These are phyloP conservation scores for Punctoribates punctum DNA, from an alignment of 2,888 invertebrate genomes.

Conservation along the genomic window DNA sequence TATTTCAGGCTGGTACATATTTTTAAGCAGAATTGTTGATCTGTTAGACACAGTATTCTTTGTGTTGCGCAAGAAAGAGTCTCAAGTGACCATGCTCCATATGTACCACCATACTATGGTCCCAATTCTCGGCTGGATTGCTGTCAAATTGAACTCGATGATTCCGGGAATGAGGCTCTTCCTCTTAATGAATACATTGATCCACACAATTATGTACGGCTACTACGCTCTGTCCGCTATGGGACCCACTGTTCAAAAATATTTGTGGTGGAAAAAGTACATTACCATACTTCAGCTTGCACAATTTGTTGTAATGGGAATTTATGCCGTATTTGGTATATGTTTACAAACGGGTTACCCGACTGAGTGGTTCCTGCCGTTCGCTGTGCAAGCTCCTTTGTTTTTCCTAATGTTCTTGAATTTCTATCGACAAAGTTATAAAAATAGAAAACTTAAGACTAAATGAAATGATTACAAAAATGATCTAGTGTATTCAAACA, in stretches of 20 bases:
- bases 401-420: slow-evolving; percentile 5
- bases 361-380: neutral
- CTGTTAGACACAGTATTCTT: slow-evolving; percentile 39
- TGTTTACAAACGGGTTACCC: neutral
- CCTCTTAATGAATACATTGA: neutral
- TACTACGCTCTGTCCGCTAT: slow-evolving; percentile 86
- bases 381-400: neutral
- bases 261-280: slow-evolving; percentile 94
- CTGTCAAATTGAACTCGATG: slow-evolving; percentile 7
- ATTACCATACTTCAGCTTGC: slow-evolving; percentile 86
- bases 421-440: neutral
- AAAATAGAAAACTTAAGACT: too few relatives aligned
- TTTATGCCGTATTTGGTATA: neutral
- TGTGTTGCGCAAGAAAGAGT: slow-evolving; percentile 36
- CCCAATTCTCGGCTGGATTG: slow-evolving; percentile 26
- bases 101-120: slow-evolving; percentile 37
- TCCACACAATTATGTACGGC: slow-evolving; percentile 76
- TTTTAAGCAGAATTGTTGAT: neutral
- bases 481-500: too few relatives aligned
- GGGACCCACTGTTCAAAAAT: slow-evolving; percentile 72
- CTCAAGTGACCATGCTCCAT: slow-evolving; percentile 30
- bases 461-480: too few relatives aligned
- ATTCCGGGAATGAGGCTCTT: slow-evolving; percentile 13
- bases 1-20: too few relatives aligned
- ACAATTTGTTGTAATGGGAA: slow-evolving; percentile 45